These are phyloP conservation scores for Furcula furcula DNA, from an alignment of 2,888 invertebrate genomes.

Conservation along the genomic window DNA sequence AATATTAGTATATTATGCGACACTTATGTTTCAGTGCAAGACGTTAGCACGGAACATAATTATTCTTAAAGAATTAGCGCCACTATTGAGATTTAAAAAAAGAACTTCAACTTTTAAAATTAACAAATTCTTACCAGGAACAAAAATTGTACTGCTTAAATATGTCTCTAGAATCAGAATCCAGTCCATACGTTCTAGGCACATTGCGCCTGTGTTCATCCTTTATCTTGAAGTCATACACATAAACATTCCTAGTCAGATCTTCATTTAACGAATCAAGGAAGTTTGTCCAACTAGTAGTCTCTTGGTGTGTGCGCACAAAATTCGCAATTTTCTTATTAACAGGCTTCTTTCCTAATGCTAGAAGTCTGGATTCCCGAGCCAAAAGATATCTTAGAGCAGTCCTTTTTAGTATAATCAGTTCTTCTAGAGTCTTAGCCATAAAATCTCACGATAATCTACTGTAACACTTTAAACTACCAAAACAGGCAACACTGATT, in stretches of 20 bases:
- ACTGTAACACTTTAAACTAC: not conserved
- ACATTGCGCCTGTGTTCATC: conserved; percentile 18
- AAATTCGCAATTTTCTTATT: conserved; percentile 66
- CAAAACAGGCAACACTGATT: conserved; percentile 1
- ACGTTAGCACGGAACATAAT: too few species aligned
- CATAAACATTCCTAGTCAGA: conserved; percentile 59
- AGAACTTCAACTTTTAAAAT: too few species aligned
- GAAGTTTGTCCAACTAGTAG: conserved; percentile 50
- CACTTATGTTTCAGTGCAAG: too few species aligned
- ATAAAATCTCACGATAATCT: conserved; percentile 28
- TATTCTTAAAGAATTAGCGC: too few species aligned
- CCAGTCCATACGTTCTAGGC: conserved; percentile 33
- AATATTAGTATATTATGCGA: too few species aligned
- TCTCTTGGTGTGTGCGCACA: conserved; percentile 49
- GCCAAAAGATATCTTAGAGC: conserved; percentile 56
- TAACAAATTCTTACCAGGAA: conserved; percentile 31
- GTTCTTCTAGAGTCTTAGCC: conserved; percentile 63
- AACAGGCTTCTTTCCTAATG: conserved; percentile 57
- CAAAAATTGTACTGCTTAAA: conserved; percentile 33
- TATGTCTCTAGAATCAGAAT: conserved; percentile 37
- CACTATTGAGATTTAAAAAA: too few species aligned
- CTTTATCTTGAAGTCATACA: conserved; percentile 44
- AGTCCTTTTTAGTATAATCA: conserved; percentile 55
- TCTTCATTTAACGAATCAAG: conserved; percentile 61
- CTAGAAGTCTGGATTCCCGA: conserved; percentile 54